phyloP scores from a whole-genome alignment of 2,888 invertebrate genomes.

The Brachylomia viminalis region DNA sequence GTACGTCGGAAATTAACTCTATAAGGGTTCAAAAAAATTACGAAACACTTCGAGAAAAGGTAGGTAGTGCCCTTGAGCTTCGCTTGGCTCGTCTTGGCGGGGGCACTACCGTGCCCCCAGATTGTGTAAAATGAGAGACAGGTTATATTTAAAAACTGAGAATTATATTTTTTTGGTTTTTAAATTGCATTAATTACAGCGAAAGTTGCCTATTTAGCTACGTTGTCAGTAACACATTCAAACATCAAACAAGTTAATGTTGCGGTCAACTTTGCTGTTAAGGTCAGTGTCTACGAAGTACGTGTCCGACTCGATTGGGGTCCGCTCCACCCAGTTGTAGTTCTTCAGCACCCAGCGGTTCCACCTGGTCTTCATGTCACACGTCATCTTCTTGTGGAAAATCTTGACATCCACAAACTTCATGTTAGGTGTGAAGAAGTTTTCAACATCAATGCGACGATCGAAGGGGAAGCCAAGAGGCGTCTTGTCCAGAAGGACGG shows the following conservation, averaged over 20 bases:
- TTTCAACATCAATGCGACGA: conserved; percentile 90
- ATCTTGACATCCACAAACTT: conserved; percentile 92
- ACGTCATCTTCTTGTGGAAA: conserved; percentile 90
- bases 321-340: conserved; percentile 78
- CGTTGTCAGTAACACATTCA: conserved; percentile 24
- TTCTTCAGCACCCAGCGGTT: conserved; percentile 81
- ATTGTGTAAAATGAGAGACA: background rate
- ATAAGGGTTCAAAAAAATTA: too few relatives aligned
- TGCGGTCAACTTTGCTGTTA: conserved; percentile 60
- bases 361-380: conserved; percentile 87
- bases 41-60: too few relatives aligned
- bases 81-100: too few relatives aligned
- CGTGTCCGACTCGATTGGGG: conserved; percentile 75
- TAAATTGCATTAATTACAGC: conserved; percentile 21
- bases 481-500: conserved; percentile 90
- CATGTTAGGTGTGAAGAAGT: conserved; percentile 92
- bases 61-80: too few relatives aligned
- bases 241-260: conserved; percentile 49
- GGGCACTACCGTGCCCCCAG: too few relatives aligned
- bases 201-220: background rate
- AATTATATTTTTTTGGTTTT: conserved; percentile 49
- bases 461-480: conserved; percentile 94
- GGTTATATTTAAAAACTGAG: conserved; percentile 24
- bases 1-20: too few relatives aligned
- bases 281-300: conserved; percentile 81